A percentile compares a stretch with the other conserved stretches of the same genome.
Evolutionary conservation across 2,888 invertebrate genomes (phyloP).

Genomic region (Cylindroiulus punctatus): DNA sequence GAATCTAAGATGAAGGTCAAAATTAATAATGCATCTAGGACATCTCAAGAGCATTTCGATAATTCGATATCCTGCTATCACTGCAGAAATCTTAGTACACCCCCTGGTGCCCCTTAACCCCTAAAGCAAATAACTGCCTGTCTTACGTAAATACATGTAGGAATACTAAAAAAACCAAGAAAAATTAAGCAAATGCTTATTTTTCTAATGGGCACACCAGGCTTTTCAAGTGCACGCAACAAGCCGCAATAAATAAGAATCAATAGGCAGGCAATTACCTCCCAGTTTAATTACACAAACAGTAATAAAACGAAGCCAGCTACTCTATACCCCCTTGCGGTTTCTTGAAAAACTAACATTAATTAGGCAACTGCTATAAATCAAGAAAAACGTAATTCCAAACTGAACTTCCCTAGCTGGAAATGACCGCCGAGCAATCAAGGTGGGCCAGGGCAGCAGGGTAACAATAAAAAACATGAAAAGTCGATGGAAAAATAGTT

Average conservation of each 20-base stretch:
- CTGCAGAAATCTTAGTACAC: neutral
- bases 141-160: slow-evolving; percentile 13
- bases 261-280: slow-evolving; percentile 34
- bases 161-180: neutral
- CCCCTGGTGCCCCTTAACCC: neutral
- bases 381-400: neutral
- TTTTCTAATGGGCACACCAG: neutral
- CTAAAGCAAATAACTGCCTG: neutral
- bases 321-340: slow-evolving; percentile 29
- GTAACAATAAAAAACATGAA: neutral
- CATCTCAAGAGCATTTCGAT: neutral
- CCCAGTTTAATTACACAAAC: slow-evolving; percentile 42
- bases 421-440: neutral
- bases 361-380: slow-evolving; percentile 3
- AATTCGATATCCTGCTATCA: too few relatives aligned
- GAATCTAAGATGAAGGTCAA: neutral
- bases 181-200: neutral
- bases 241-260: neutral
- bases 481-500: neutral
- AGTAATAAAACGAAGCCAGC: slow-evolving; percentile 31
- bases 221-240: neutral
- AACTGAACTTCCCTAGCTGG: neutral
- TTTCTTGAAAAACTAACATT: slow-evolving; percentile 26
- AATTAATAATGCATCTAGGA: neutral
- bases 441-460: neutral